phyloP scores from a whole-genome alignment of 1,140 invertebrate genomes.

The Brachionus rubens region DNA sequence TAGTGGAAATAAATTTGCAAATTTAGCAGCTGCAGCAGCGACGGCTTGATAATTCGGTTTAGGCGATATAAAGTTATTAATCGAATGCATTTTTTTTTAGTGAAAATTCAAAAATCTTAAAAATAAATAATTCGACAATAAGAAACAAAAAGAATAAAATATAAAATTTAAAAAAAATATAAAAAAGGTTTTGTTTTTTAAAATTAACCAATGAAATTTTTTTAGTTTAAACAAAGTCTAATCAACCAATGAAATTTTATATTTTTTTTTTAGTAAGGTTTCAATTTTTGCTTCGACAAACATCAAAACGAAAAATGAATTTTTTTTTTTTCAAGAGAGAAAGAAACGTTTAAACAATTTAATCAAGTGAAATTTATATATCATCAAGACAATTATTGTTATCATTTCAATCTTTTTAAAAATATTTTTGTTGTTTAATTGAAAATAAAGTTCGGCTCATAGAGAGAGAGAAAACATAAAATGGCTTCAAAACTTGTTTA shows the following conservation, averaged over 20 bases:
- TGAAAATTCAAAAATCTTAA: constrained; percentile 35
- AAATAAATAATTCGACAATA: constrained; percentile 42
- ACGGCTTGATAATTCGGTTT: background rate
- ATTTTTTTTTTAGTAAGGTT: background rate
- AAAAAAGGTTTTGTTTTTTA: background rate
- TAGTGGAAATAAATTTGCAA: no score
- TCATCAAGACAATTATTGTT: constrained; percentile 34
- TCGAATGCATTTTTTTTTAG: constrained; percentile 29
- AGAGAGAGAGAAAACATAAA: background rate
- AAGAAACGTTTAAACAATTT: constrained; percentile 26
- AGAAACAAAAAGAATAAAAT: constrained; percentile 3
- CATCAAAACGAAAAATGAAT: constrained; percentile 16
- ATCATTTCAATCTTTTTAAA: constrained; percentile 40
- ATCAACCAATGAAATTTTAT: background rate
- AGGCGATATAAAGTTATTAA: constrained; percentile 14
- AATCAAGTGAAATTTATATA: constrained; percentile 44
- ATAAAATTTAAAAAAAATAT: background rate
- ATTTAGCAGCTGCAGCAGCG: background rate
- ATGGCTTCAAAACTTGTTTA: constrained; percentile 25
- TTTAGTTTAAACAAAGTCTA: background rate
- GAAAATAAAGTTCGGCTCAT: background rate
- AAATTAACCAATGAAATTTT: constrained; percentile 18
- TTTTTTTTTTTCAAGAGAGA: background rate
- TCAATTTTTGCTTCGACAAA: constrained; percentile 26
- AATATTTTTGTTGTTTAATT: background rate